These are phyloP conservation scores for Danionella cerebrum DNA, from an alignment of 2,113 vertebrate species.

Conservation along the genomic window DNA sequence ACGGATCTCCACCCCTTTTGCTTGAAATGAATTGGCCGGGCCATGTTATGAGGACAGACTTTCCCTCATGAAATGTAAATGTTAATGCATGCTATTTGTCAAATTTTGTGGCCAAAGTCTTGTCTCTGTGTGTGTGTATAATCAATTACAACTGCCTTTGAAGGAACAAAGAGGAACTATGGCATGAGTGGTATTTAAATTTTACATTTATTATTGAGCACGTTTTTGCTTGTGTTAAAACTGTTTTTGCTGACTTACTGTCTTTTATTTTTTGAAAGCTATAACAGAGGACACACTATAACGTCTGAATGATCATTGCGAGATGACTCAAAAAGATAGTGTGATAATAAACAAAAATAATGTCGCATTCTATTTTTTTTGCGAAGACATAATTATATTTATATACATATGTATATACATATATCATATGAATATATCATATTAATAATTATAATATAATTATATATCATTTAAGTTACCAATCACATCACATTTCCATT, in stretches of 20 bases:
- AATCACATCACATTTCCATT: too few relatives aligned
- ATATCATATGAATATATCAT: background rate
- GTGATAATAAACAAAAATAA: too few relatives aligned
- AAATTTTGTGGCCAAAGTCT: conserved; percentile 19
- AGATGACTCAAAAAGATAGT: too few relatives aligned
- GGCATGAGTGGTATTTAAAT: conserved; percentile 13
- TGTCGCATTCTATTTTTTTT: too few relatives aligned
- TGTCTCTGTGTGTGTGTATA: conserved; percentile 18
- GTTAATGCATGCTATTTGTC: conserved; percentile 16
- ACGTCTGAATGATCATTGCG: too few relatives aligned
- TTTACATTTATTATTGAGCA: conserved; percentile 1
- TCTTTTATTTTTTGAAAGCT: background rate
- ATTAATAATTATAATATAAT: background rate
- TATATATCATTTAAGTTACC: background rate
- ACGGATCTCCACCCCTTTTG: conserved; percentile 36
- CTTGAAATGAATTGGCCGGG: conserved; percentile 29
- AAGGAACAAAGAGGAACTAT: conserved; percentile 15
- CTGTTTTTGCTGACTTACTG: background rate
- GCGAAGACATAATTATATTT: too few relatives aligned
- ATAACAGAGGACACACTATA: too few relatives aligned
- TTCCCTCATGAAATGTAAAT: conserved; percentile 35
- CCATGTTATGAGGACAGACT: conserved; percentile 28
- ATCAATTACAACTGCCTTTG: conserved; percentile 16
- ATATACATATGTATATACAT: too few relatives aligned
- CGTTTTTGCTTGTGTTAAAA: conserved; percentile 3